These are phyloP conservation scores for Diplodus puntazzo DNA, from an alignment of 2,797 vertebrate species.

Conservation along the genomic window DNA sequence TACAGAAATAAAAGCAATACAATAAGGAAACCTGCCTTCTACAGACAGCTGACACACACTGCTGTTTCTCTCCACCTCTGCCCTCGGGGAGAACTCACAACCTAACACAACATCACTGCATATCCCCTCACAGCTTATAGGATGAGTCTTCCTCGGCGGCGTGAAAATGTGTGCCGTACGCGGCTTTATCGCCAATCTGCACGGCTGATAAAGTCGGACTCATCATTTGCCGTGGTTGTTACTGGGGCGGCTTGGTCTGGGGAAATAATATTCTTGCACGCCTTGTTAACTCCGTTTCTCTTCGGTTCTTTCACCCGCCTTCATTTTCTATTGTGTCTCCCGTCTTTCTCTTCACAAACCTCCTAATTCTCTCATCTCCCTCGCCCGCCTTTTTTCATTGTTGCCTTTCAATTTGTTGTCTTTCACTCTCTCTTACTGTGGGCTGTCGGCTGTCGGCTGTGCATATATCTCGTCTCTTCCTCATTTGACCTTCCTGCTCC, in stretches of 20 bases:
- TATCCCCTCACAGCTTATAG: conserved; percentile 24
- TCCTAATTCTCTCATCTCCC: conserved; percentile 19
- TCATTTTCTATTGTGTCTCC: conserved; percentile 33
- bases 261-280: conserved; percentile 62
- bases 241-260: conserved; percentile 41
- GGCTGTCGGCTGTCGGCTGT: conserved; percentile 36
- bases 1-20: not conserved
- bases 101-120: not conserved
- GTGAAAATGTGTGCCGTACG: conserved; percentile 21
- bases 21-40: not conserved
- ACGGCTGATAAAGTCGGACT: conserved; percentile 56
- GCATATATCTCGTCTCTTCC: conserved; percentile 9
- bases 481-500: conserved; percentile 49
- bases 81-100: conserved; percentile 20
- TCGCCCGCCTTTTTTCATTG: conserved; percentile 12
- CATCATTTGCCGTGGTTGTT: conserved; percentile 65
- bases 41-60: not conserved
- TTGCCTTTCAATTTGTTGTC: conserved; percentile 30
- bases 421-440: conserved; percentile 2
- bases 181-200: conserved; percentile 55
- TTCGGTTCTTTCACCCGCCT: conserved; percentile 20
- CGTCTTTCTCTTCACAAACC: conserved; percentile 26
- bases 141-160: conserved; percentile 29
- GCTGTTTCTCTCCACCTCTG: not conserved
- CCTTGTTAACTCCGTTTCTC: conserved; percentile 60